A percentile compares a stretch with the other conserved stretches of the same genome.
These are phyloP conservation scores for Drosophila dunni DNA, from an alignment of 1,140 invertebrate species.

Conservation along the genomic window DNA sequence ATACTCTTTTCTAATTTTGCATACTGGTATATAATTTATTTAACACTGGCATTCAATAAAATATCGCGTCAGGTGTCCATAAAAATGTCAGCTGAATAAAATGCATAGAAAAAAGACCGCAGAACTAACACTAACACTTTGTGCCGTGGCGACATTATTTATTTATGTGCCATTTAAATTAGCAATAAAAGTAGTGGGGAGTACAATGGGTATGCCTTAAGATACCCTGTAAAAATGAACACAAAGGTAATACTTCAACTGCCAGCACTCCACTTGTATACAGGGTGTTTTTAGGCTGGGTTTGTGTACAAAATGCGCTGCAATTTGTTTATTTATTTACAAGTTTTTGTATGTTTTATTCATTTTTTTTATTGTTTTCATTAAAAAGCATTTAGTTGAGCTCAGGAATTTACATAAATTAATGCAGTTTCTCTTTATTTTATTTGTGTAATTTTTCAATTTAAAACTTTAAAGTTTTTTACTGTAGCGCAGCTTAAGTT, in stretches of 20 bases:
- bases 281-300: not conserved
- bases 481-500: constrained; percentile 25
- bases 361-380: constrained; percentile 19
- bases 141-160: constrained; percentile 34
- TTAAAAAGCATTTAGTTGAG: constrained; percentile 36
- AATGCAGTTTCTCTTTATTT: constrained; percentile 37
- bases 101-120: constrained; percentile 27
- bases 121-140: constrained; percentile 38
- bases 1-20: constrained; percentile 17
- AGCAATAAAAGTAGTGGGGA: constrained; percentile 8
- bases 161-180: constrained; percentile 45
- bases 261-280: not conserved
- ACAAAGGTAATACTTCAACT: not conserved
- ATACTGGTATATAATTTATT: constrained; percentile 25
- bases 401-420: constrained; percentile 48
- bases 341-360: constrained; percentile 5
- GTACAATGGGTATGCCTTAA: not conserved
- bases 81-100: constrained; percentile 24
- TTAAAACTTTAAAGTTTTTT: constrained; percentile 15
- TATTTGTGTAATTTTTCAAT: constrained; percentile 5
- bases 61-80: constrained; percentile 26
- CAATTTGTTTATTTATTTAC: constrained; percentile 44
- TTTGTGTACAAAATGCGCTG: not conserved
- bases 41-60: constrained; percentile 19
- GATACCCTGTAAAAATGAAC: not conserved